Evolutionary conservation across 2,888 invertebrate species (phyloP), one percentile per base, ranked within the genome.

Genomic region (Trilocha varians): DNA sequence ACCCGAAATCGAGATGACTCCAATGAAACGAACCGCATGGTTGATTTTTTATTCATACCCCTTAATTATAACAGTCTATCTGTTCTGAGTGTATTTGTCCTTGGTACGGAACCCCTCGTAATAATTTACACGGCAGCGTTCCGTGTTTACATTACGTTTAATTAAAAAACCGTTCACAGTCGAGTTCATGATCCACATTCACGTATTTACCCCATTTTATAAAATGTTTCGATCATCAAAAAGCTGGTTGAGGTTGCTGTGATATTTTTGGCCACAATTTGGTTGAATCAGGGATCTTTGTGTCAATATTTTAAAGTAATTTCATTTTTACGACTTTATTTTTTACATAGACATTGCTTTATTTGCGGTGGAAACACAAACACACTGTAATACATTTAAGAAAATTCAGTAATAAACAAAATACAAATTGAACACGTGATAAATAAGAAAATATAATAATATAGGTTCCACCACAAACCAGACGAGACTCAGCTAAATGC

Each of bases 141-240:
- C 41, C 64, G 55, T 62, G 60, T 76, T 74, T 71, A 63, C 66
- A 66, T 69, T 68, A 69, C 65, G 67, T 73, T 75, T 76, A 76
- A 78, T 77, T 76, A 67, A 77, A 71, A 68, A 52, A 47, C 59
- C 58, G 49, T 65, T 70, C 59, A 53, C 52, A 44, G 55, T 50
- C 45, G 57, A 47, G 48, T 44, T 52, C 51, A 53, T 51, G 52
- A 48, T 52, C 47, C 50, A 53, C 49, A 48, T 53, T 58, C 49
- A 50, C 46, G 44, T 52, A 57, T 59, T 53, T 53, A 52, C 46
- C 50, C 46, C 11, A 41, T 44, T 50, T 47, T 52, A 52, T 55
- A 52, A 41, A 36, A 45, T 40, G 33, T 39, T 16, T 15, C 34
- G 14, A 14, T 25, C 25, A 25, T 25, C 25, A 25, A 25, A 25